phyloP scores from a whole-genome alignment of 2,797 vertebrate genomes.

The Falco rusticolus region DNA sequence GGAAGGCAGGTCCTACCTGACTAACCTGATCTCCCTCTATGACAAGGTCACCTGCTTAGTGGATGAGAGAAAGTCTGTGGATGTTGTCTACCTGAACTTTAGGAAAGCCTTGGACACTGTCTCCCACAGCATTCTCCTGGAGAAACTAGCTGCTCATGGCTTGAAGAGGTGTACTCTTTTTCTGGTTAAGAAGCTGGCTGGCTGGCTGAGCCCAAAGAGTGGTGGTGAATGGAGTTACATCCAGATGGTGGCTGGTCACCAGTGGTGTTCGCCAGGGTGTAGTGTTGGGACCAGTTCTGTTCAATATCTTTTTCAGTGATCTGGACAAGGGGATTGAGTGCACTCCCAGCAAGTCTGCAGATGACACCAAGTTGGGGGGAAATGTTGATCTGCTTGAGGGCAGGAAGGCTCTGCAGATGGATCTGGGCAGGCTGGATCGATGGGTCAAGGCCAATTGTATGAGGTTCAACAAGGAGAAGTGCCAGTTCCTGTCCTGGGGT shows the following conservation, averaged over 20 bases:
- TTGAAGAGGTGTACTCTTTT: neutral
- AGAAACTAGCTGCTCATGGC: neutral
- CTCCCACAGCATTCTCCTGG: neutral
- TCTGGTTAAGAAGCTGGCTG: neutral
- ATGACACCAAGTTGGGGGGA: neutral
- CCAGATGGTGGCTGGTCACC: neutral
- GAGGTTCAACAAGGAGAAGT: neutral
- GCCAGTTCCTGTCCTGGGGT: neutral
- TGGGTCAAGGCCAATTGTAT: neutral
- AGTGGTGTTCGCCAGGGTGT: neutral
- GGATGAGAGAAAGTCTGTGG: neutral
- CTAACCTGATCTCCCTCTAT: neutral
- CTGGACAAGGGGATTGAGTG: neutral
- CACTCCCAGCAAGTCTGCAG: neutral
- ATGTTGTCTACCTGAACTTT: neutral
- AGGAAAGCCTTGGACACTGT: neutral
- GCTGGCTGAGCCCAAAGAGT: neutral
- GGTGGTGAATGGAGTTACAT: neutral
- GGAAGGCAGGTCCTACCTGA: neutral
- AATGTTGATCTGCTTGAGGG: neutral
- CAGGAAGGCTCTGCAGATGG: neutral
- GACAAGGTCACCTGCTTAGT: neutral
- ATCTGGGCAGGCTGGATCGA: neutral
- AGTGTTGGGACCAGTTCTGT: neutral
- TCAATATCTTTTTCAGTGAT: neutral